phyloP scores from a whole-genome alignment of 2,797 vertebrate species.

The Gambelia wislizenii region DNA sequence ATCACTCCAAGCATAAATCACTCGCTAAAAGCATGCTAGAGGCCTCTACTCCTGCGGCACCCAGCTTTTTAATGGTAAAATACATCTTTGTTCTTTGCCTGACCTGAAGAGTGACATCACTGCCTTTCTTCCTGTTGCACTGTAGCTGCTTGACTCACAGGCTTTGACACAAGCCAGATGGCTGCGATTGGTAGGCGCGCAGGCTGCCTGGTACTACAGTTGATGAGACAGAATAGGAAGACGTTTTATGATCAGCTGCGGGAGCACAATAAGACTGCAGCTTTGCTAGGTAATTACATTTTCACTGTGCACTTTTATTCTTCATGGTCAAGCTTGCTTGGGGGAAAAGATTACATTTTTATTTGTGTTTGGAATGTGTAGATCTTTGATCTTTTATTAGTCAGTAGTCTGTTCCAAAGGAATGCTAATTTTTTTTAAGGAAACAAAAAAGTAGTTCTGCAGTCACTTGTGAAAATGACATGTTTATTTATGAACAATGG shows the following conservation, averaged over 20 bases:
- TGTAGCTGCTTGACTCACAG: conserved; percentile 59
- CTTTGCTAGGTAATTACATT: conserved; percentile 82
- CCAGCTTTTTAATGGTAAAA: conserved; percentile 71
- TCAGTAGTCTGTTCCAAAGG: conserved; percentile 52
- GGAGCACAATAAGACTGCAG: conserved; percentile 74
- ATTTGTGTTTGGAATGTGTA: conserved; percentile 66
- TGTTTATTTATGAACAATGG: conserved; percentile 66
- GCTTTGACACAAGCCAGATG: conserved; percentile 82
- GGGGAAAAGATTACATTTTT: conserved; percentile 61
- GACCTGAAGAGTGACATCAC: conserved; percentile 77
- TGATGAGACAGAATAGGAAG: conserved; percentile 77
- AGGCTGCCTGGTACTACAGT: conserved; percentile 77
- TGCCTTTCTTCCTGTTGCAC: conserved; percentile 71
- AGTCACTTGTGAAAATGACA: conserved; percentile 59
- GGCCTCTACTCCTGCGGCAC: conserved; percentile 52
- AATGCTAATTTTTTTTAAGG: conserved; percentile 28
- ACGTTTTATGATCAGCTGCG: conserved; percentile 76
- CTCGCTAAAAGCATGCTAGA: conserved; percentile 33
- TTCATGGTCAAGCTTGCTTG: conserved; percentile 51
- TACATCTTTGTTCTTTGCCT: conserved; percentile 77
- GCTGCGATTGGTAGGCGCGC: conserved; percentile 79
- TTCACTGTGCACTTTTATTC: conserved; percentile 67
- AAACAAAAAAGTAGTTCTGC: conserved; percentile 45
- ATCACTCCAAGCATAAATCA: conserved; percentile 48
- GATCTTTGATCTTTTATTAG: conserved; percentile 67